Conservation (phyloP, 1,140 invertebrate species). For the Phocides pigmalion region DNA sequence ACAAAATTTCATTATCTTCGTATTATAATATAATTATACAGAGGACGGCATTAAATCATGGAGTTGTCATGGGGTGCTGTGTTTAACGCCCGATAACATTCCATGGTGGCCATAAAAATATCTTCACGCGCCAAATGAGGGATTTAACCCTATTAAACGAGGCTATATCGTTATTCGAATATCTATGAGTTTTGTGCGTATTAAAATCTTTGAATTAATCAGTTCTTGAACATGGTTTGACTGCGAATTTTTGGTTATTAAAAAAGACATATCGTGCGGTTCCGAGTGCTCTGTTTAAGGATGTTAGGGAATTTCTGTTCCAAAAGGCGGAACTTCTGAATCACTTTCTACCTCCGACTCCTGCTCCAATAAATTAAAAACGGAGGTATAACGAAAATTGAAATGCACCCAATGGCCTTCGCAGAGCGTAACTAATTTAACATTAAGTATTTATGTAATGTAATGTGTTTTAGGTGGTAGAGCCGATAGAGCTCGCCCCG, state of each 20-base stretch:
- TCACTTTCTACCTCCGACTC: no score
- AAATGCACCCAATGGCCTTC: no score
- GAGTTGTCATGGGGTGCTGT: slow-evolving; percentile 54
- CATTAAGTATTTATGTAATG: no score
- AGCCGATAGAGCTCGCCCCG: no score
- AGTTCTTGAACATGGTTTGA: not conserved
- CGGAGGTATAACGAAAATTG: no score
- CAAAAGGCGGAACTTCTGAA: no score
- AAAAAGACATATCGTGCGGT: no score
- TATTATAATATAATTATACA: slow-evolving; percentile 29
- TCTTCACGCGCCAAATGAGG: slow-evolving; percentile 57
- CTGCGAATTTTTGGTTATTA: not conserved
- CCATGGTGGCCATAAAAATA: slow-evolving; percentile 64
- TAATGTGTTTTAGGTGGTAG: no score
- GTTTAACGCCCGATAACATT: slow-evolving; percentile 48
- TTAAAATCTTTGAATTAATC: slow-evolving; percentile 22
- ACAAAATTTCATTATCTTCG: slow-evolving; percentile 7
- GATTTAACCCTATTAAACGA: slow-evolving; percentile 58
- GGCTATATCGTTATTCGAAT: slow-evolving; percentile 31
- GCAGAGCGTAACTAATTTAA: no score
- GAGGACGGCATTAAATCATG: slow-evolving; percentile 61
- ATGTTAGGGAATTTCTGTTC: no score
- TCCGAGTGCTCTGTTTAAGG: no score
- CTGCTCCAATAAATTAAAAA: no score
- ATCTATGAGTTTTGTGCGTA: slow-evolving; percentile 13